Conservation (phyloP, 2,797 vertebrate genomes). For the Ctenopoma multispine region DNA sequence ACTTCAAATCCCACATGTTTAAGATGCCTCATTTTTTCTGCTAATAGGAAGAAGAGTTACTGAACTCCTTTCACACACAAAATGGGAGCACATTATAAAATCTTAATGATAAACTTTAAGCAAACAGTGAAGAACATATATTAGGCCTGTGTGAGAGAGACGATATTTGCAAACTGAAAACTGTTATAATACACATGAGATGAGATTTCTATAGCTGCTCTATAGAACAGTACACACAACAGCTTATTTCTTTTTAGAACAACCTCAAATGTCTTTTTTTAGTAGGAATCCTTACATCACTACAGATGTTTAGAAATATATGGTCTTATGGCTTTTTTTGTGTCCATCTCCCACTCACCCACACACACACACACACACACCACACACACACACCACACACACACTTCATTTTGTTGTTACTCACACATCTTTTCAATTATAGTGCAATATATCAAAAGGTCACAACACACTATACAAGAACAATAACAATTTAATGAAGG, state of each 20-base stretch:
- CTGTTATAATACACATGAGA: not conserved
- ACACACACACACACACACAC: too few relatives aligned
- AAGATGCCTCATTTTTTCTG: constrained; percentile 11
- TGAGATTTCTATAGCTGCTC: constrained; percentile 22
- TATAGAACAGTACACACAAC: constrained; percentile 12
- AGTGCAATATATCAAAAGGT: constrained; percentile 28
- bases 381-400: too few relatives aligned
- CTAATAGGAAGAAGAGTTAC: constrained; percentile 13
- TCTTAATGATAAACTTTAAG: constrained; percentile 43
- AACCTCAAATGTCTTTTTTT: too few relatives aligned
- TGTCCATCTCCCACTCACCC: not conserved
- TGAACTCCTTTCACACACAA: constrained; percentile 22
- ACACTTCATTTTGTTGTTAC: not conserved
- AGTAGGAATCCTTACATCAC: too few relatives aligned
- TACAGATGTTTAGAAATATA: not conserved
- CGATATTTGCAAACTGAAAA: not conserved
- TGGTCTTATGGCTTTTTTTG: too few relatives aligned
- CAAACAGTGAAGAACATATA: constrained; percentile 33
- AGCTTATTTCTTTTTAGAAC: too few relatives aligned
- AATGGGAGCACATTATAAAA: constrained; percentile 39
- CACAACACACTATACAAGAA: constrained; percentile 21
- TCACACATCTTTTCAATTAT: constrained; percentile 22
- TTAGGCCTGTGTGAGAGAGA: constrained; percentile 11
- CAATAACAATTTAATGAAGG: constrained; percentile 38
- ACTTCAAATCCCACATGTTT: constrained; percentile 19